Conservation (phyloP, 2,797 vertebrate genomes). For the Nothura maculosa region DNA sequence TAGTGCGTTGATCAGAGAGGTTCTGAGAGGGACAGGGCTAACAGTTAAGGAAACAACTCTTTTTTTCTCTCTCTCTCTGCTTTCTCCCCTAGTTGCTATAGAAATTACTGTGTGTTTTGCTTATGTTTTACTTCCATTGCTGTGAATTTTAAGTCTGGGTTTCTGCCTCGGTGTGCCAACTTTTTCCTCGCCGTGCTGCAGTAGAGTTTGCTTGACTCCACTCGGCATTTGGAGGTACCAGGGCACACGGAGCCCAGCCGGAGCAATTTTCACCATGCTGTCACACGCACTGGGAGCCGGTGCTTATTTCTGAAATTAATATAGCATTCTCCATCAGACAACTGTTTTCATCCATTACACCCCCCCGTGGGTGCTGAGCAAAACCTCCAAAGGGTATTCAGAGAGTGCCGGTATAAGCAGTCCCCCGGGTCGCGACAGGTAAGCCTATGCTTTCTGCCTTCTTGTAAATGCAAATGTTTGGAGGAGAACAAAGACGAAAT, state of each 20-base stretch:
- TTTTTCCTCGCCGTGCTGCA: conserved; percentile 54
- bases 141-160: conserved; percentile 19
- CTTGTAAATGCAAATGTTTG: neutral
- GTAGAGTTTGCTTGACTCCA: conserved; percentile 55
- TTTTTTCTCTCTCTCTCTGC: rapidly evolving
- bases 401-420: conserved; percentile 15
- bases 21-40: conserved; percentile 38
- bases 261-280: conserved; percentile 25
- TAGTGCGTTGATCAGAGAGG: conserved; percentile 5
- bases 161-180: conserved; percentile 49
- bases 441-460: conserved; percentile 33
- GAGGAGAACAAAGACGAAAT: neutral
- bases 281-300: neutral
- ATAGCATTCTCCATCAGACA: conserved; percentile 38
- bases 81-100: conserved; percentile 12
- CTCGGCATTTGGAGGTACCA: conserved; percentile 34
- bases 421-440: conserved; percentile 64
- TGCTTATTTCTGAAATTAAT: conserved; percentile 49
- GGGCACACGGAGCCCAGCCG: conserved; percentile 21
- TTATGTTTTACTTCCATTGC: conserved; percentile 17
- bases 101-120: conserved; percentile 49
- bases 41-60: conserved; percentile 34
- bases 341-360: conserved; percentile 11
- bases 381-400: conserved; percentile 45
- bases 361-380: conserved; percentile 34